A percentile compares a stretch with the other conserved stretches of the same genome.
Conservation (phyloP, 2,888 invertebrate species). For the Theodoxus fluviatilis region DNA sequence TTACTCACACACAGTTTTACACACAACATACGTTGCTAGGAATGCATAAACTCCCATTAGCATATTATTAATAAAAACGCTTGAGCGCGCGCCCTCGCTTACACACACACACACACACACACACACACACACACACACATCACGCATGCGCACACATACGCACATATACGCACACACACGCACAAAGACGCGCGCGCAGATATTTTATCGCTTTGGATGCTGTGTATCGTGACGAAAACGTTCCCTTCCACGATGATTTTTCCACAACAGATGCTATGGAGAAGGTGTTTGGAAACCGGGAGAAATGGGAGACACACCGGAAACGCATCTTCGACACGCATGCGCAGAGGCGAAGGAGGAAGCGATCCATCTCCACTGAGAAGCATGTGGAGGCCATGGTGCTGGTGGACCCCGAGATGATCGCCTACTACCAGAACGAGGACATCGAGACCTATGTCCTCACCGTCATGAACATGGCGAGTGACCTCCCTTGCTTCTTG, state of each 20-base stretch:
- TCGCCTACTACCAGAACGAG: constrained; percentile 81
- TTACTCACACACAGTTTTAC: too few relatives aligned
- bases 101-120: constrained; percentile 14
- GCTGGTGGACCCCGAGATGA: constrained; percentile 87
- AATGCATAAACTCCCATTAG: too few relatives aligned
- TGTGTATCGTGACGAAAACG: too few relatives aligned
- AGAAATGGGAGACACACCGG: neutral
- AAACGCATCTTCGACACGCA: neutral
- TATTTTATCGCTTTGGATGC: too few relatives aligned
- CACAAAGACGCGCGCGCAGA: too few relatives aligned
- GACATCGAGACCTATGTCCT: constrained; percentile 85
- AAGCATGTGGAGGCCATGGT: constrained; percentile 80
- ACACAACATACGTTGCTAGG: too few relatives aligned
- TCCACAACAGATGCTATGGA: too few relatives aligned
- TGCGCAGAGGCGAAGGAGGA: constrained; percentile 37
- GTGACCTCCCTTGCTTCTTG: too few relatives aligned
- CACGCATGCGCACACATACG: neutral
- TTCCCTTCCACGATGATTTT: too few relatives aligned
- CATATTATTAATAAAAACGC: neutral
- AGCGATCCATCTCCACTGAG: constrained; percentile 64
- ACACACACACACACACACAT: constrained; percentile 3
- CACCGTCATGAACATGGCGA: constrained; percentile 91
- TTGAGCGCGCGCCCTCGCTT: neutral
- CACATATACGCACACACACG: neutral
- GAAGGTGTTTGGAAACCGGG: constrained; percentile 19